phyloP scores from a whole-genome alignment of 1,140 invertebrate species.

The Bombus difficillimus region DNA sequence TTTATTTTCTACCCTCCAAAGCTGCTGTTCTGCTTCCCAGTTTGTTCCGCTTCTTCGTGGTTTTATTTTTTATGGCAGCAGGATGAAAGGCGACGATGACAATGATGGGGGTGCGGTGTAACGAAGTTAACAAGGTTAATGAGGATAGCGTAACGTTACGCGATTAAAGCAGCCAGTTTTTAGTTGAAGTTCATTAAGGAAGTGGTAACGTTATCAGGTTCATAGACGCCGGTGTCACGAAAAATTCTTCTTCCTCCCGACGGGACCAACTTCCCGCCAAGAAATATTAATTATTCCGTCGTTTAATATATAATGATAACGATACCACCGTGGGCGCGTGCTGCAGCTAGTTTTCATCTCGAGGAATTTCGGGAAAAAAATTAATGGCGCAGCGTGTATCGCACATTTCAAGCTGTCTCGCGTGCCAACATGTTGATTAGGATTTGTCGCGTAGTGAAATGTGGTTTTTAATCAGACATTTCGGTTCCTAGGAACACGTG shows the following conservation, averaged over 20 bases:
- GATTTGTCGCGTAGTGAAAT: background rate
- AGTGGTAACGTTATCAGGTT: constrained; percentile 21
- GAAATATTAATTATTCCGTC: constrained; percentile 26
- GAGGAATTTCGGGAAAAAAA: background rate
- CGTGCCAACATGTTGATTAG: constrained; percentile 17
- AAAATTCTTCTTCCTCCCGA: background rate
- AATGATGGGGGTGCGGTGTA: constrained; percentile 19
- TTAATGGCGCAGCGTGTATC: background rate
- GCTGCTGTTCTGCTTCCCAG: too few relatives aligned
- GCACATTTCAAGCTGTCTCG: background rate
- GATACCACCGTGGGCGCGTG: background rate
- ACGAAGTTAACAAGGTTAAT: constrained; percentile 58
- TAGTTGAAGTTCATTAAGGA: constrained; percentile 54
- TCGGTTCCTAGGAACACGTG: background rate
- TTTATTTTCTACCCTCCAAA: constrained; percentile 9
- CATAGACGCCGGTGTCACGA: background rate
- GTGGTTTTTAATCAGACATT: constrained; percentile 13
- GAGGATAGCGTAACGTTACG: constrained; percentile 53
- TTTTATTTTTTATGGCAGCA: constrained; percentile 35
- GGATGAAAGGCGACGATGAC: background rate
- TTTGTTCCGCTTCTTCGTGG: background rate
- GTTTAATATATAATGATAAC: background rate
- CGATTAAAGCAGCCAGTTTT: constrained; percentile 58
- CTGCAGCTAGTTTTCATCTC: background rate
- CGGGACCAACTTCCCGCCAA: background rate